Evolutionary conservation across 2,797 vertebrate species (phyloP).

Genomic region (Picus viridis): DNA sequence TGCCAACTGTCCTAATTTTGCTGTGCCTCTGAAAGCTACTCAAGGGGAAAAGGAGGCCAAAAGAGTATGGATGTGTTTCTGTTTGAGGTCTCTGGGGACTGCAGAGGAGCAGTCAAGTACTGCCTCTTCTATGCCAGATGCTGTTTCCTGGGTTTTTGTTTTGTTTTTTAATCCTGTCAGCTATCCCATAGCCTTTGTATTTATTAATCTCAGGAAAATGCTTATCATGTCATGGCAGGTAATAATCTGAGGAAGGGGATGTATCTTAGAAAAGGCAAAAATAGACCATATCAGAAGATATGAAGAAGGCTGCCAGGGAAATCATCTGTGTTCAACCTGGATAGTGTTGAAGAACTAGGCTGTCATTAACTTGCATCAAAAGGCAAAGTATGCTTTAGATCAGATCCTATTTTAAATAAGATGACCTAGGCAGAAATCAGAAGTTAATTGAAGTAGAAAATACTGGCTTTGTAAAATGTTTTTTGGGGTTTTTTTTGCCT

Average conservation of each 20-base stretch:
- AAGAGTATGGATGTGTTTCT: not conserved
- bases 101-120: not conserved
- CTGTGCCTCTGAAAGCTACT: not conserved
- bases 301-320: not conserved
- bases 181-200: not conserved
- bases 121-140: not conserved
- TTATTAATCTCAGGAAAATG: not conserved
- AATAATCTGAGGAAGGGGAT: not conserved
- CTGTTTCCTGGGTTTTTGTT: not conserved
- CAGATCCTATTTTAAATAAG: not conserved
- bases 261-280: not conserved
- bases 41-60: not conserved
- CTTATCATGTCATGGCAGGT: not conserved
- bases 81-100: not conserved
- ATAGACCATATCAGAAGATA: not conserved
- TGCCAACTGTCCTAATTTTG: constrained; percentile 10
- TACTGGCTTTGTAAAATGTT: not conserved
- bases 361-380: not conserved
- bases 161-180: not conserved
- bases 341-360: not conserved
- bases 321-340: not conserved
- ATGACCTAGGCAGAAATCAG: not conserved
- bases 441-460: not conserved
- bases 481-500: not conserved
- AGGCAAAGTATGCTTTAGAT: not conserved